Base-by-base conservation (phyloP, 2,797 vertebrate species). In the Eleutherodactylus coqui region DNA sequence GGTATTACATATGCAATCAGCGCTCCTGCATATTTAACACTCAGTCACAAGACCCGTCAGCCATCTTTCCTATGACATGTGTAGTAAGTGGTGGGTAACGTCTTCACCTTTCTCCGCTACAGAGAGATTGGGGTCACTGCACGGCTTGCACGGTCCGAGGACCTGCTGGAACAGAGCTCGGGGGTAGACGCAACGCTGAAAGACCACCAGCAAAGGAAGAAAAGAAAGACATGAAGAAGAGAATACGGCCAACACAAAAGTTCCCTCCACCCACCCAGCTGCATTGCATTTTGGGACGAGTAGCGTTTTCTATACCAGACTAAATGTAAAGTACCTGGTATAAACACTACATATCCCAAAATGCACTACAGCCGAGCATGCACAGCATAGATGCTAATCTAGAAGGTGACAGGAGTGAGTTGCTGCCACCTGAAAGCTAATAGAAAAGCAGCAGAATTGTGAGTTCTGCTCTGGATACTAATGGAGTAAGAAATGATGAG, bases 81-180 rank as follows among this genome's bases (percentile, higher is more conserved):
- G 41, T 16, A n/a, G 32, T 51, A 4, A 24, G 41, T 19, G n/a
- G 21, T 16, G 53, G 16, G 36, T 17, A 13, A 45, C n/a, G 32
- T 75, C 58, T n/a, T 90, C 94, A 98, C 98, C 97, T 97, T 98
- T 99, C 92, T 99, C 98, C 89, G 96, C 97, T 89, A 98, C 95
- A 86, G 93, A 98, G 86, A 97, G 95, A 92, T 99, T 98, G 89
- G 97, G 96, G 88, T 99, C 98, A 69, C 96, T 96, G 93, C 97
- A 99, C 17, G 98, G 98, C 93, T 99, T 99, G 94, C 98, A 98
- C 7, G 97, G 96, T 91, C 98, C 96, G 43, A 96, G 97, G 89
- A 98, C 96, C 93, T 99, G 98, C 92, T 99, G 98, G 90, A 98
- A 95, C 92, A 99, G 96, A 91, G 98, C 98, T 92, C 97, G 96